Conservation (phyloP, 53 echinoderm and acorn worm genomes). For the Antedon mediterranea region DNA sequence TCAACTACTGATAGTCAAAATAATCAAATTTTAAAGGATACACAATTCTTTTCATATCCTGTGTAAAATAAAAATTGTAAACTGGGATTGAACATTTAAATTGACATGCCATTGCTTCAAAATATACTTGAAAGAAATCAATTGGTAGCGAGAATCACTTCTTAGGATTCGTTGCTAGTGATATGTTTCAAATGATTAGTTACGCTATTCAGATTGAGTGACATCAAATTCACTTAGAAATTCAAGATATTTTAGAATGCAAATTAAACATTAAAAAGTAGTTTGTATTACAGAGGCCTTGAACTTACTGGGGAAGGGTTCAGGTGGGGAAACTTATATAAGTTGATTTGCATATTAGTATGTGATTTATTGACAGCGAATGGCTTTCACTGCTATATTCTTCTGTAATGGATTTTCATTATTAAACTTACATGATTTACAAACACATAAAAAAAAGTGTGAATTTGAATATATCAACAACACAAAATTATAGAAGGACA, state of each 20-base stretch:
- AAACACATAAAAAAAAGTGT: not conserved
- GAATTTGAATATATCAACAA: not conserved
- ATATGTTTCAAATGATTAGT: not conserved
- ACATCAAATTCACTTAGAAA: not conserved
- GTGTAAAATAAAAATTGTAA: not conserved
- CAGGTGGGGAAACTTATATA: not conserved
- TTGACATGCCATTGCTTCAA: not conserved
- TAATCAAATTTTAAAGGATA: too few relatives aligned
- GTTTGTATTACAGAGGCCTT: not conserved
- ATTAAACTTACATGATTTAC: not conserved
- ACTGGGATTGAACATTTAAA: not conserved
- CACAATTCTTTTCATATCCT: too few relatives aligned
- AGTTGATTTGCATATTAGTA: not conserved
- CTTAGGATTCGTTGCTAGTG: not conserved
- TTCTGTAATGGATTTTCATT: not conserved
- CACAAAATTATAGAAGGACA: not conserved
- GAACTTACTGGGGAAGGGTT: not conserved
- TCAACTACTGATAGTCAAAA: too few relatives aligned
- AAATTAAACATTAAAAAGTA: constrained; percentile 1
- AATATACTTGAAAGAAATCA: not conserved
- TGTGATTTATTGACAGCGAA: not conserved
- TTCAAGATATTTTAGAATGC: not conserved
- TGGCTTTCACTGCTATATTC: not conserved
- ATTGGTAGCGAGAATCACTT: not conserved
- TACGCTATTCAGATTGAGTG: not conserved